Evolutionary conservation across 2,797 vertebrate genomes (phyloP).

Genomic region (Hydrocynus forskahlii): DNA sequence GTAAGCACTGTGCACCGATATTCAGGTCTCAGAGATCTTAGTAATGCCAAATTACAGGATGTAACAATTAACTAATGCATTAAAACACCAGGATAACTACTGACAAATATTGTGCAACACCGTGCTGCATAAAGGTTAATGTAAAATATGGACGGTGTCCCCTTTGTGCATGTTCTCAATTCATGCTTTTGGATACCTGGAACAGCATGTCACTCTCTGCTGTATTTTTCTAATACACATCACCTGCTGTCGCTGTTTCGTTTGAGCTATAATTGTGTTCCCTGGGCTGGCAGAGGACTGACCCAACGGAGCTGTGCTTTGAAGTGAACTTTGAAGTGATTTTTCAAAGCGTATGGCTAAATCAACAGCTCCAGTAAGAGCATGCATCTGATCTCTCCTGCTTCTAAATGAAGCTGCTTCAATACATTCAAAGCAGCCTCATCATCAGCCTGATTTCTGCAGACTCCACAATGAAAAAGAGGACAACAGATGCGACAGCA

Average conservation of each 20-base stretch:
- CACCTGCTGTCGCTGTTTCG: conserved; percentile 15
- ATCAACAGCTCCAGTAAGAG: conserved; percentile 31
- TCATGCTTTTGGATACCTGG: not conserved
- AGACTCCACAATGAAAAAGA: not conserved
- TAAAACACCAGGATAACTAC: no score
- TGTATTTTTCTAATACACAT: not conserved
- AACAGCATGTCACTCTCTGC: not conserved
- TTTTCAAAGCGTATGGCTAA: conserved; percentile 53
- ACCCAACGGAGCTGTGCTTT: conserved; percentile 49
- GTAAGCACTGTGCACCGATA: no score
- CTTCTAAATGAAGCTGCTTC: conserved; percentile 2
- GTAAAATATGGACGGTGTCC: no score
- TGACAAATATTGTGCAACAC: no score
- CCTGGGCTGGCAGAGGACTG: conserved; percentile 18
- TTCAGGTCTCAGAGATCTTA: no score
- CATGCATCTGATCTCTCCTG: conserved; percentile 15
- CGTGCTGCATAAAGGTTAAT: no score
- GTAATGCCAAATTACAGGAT: no score
- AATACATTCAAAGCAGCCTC: conserved; percentile 6
- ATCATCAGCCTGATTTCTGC: not conserved
- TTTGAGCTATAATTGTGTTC: conserved; percentile 4
- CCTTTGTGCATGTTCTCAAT: no score
- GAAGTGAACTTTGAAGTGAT: conserved; percentile 60
- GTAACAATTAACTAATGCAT: no score
- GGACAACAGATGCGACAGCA: not conserved